Base-by-base conservation (phyloP, 2,113 vertebrate species). In the Dicentrarchus labrax region DNA sequence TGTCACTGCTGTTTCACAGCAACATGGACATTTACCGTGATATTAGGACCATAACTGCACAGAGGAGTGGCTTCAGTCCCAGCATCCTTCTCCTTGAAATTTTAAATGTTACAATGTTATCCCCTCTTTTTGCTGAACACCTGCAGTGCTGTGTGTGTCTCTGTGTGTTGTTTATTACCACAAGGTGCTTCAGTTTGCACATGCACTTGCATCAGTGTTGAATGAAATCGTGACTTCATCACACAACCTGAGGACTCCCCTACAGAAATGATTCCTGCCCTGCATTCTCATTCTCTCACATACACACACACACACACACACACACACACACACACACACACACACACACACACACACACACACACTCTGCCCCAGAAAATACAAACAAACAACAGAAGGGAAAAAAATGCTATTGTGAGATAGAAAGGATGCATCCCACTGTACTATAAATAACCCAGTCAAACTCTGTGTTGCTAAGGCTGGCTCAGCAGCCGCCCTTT, bases 381-480 rank as follows among this genome's bases (percentile, higher is more conserved):
- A 65, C 80, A 92, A 84, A 89, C 36, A 45, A 90, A 92, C 74
- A 76, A 54, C 60, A 83, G 76, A 82, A 85, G 56, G n/a, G 8
- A 21, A 77, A 80, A 72, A 78, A 84, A 76, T 62, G 72, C 83
- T 65, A 80, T 86, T 90, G 76, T 93, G 85, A 90, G 89, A 90
- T 88, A 82, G 87, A 59, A 77, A 89, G 88, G 79, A 92, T 82
- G 89, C 90, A 88, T 92, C 87, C 90, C 82, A 73, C 89, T 85
- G 93, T 89, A 92, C 95, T 96, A 96, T 93, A 96, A 96, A 96
- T 96, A 96, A 93, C 93, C 85, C 84, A 67, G 86, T 89, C 89
- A 91, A 88, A 94, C 91, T 94, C 85, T 88, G 92, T 95, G 95
- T 96, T 96, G 95, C 95, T 96, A 96, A 94, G 95, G 95, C 94